Conservation (phyloP, 2,888 invertebrate genomes). For the Nomada ferruginata region DNA sequence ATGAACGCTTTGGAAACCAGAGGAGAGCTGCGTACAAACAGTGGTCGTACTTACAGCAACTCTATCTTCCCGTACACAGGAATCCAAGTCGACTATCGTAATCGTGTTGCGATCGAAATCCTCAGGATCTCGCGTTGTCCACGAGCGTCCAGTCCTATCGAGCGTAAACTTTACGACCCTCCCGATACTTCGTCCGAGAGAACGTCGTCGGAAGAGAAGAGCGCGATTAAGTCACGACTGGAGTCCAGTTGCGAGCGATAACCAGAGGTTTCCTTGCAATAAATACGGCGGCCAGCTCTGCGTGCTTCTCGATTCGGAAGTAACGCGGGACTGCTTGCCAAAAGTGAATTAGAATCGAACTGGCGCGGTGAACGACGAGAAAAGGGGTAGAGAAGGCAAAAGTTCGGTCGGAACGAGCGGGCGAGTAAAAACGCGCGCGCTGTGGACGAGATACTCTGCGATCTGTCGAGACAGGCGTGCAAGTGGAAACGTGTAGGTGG, state of each 20-base stretch:
- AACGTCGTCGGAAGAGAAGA: background rate
- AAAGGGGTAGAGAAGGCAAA: background rate
- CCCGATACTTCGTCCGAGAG: background rate
- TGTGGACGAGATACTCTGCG: background rate
- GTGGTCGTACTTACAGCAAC: background rate
- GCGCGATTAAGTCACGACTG: background rate
- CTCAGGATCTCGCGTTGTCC: slow-evolving; percentile 21
- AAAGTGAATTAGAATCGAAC: background rate
- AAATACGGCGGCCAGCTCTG: background rate
- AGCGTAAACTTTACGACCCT: background rate
- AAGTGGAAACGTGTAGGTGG: slow-evolving; percentile 6
- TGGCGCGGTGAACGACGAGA: background rate
- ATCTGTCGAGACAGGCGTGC: background rate
- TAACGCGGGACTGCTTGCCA: background rate
- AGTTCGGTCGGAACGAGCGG: background rate
- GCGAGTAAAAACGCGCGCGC: background rate
- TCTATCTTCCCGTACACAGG: background rate
- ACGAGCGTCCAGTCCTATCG: slow-evolving; percentile 11
- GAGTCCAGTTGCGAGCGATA: too few relatives aligned
- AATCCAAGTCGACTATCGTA: background rate
- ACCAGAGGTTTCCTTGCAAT: background rate
- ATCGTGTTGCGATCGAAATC: slow-evolving; percentile 45
- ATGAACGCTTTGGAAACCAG: background rate
- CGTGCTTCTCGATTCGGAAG: background rate
- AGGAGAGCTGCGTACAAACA: slow-evolving; percentile 20